These are phyloP conservation scores for Crocuta crocuta DNA, from an alignment of 2,113 vertebrate species.

Conservation along the genomic window DNA sequence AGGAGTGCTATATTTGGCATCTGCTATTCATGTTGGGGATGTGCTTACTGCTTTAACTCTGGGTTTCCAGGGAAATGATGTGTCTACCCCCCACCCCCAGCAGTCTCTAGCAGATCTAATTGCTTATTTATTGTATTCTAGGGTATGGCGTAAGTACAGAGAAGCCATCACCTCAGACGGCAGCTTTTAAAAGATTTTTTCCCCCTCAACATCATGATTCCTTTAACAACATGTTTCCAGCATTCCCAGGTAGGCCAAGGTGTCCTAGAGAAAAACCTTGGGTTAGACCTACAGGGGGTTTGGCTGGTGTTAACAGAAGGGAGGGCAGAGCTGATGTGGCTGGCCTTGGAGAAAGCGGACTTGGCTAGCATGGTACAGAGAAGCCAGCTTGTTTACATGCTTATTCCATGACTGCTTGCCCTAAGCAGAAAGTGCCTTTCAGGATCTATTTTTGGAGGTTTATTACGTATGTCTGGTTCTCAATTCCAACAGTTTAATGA, in stretches of 20 bases:
- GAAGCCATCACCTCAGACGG: constrained; percentile 92
- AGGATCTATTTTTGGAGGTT: constrained; percentile 86
- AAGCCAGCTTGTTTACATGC: constrained; percentile 97
- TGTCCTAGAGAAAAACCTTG: constrained; percentile 95
- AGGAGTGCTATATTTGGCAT: neutral
- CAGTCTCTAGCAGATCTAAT: constrained; percentile 61
- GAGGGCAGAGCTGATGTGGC: constrained; percentile 82
- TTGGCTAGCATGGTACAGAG: constrained; percentile 98
- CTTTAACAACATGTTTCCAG: constrained; percentile 86
- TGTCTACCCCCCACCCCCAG: rapidly evolving
- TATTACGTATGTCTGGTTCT: constrained; percentile 88
- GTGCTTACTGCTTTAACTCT: neutral
- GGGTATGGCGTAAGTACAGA: constrained; percentile 94
- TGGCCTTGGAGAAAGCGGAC: constrained; percentile 83
- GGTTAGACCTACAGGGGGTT: constrained; percentile 86
- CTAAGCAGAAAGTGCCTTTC: constrained; percentile 93
- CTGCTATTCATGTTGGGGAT: neutral
- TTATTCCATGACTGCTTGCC: constrained; percentile 84
- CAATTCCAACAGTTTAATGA: constrained; percentile 85
- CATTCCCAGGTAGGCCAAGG: constrained; percentile 90
- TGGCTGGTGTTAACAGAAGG: constrained; percentile 86
- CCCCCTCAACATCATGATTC: constrained; percentile 83
- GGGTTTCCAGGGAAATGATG: neutral
- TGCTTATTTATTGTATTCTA: constrained; percentile 96
- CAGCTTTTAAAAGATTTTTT: constrained; percentile 88